A percentile compares a stretch with the other conserved stretches of the same genome.
These are phyloP conservation scores for Triplophysa tibetana DNA, from an alignment of 2,113 vertebrate species.

Conservation along the genomic window DNA sequence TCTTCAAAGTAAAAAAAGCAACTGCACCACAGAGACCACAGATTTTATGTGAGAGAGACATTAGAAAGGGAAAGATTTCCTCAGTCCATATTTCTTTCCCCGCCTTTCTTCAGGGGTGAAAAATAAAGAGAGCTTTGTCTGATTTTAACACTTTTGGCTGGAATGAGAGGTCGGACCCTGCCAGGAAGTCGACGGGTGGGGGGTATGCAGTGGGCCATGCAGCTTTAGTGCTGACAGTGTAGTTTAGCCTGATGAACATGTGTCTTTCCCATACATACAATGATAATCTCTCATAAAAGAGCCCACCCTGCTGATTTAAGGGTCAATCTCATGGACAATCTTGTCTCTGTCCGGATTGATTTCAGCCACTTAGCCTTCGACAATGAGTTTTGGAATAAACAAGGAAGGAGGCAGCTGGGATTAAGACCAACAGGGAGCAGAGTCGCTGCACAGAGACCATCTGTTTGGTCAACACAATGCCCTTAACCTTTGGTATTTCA, in stretches of 20 bases:
- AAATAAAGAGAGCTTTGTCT: slow-evolving; percentile 53
- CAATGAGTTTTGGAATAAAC: slow-evolving; percentile 30
- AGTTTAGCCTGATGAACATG: slow-evolving; percentile 23
- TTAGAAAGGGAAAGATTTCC: slow-evolving; percentile 43
- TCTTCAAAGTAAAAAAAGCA: slow-evolving; percentile 39
- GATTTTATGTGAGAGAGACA: slow-evolving; percentile 6
- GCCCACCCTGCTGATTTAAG: slow-evolving; percentile 24
- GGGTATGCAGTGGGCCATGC: not conserved
- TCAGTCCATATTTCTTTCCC: slow-evolving; percentile 39
- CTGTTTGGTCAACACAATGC: slow-evolving; percentile 35
- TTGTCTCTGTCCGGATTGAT: slow-evolving; percentile 40
- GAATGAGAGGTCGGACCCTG: slow-evolving; percentile 32
- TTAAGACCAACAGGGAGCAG: slow-evolving; percentile 8
- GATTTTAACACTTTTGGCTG: slow-evolving; percentile 24
- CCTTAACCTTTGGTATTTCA: slow-evolving; percentile 32
- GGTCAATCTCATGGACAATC: slow-evolving; percentile 43
- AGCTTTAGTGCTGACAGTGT: slow-evolving; percentile 40
- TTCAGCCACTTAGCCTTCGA: slow-evolving; percentile 21
- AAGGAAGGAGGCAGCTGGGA: slow-evolving; percentile 2
- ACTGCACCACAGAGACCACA: slow-evolving; percentile 33
- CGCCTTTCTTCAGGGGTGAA: slow-evolving; percentile 37
- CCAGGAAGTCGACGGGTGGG: slow-evolving; percentile 40
- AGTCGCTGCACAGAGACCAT: slow-evolving; percentile 28
- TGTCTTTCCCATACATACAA: not conserved
- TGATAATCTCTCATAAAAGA: slow-evolving; percentile 22